Evolutionary conservation across 2,888 invertebrate genomes (phyloP), one percentile per base, ranked within the genome.

Genomic region (Lasioglossum lativentre): DNA sequence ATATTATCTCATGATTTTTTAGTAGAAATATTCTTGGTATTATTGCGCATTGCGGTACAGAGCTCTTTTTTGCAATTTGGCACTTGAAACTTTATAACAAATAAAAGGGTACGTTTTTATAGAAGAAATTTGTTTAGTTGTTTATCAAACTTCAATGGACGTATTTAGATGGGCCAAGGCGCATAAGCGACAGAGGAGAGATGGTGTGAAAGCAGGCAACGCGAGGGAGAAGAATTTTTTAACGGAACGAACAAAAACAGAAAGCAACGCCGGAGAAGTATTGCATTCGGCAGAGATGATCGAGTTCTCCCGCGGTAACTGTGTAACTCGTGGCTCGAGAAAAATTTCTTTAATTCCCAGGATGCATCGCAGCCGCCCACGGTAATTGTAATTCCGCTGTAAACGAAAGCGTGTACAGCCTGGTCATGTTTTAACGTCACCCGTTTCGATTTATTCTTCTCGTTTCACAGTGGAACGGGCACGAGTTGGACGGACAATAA

Each of bases 271-370:
- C 16, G 2, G n/a, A 4, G 6, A 6, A 12, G 8, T 14, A 27
- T 56, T 45, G 52, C 52, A 52, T 80, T 34, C 27, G 77, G 77
- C 77, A n/a, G 56, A 30, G 78, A 70, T 80, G 77, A 80, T 80
- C 77, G 45, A 78, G 70, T 59, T 78, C 78, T 16, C 23, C 70
- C 47, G 14, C 34, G n/a, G 56, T 30, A 59, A 45, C 16, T 1
- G 42, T 76, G 63, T 63, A 66, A 70, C 42, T 56, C 56, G 30
- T 8, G 27, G 10, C 56, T 47, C 38, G 12, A 38, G 47, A 78
- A 63, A 72, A 66, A 78, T 78, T 66, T 38, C 79, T 72, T 72
- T 78, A 78, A 78, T 81, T 81, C 63, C 72, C 72, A 16, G 30
- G 40, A 72, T 81, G 72, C 42, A 78, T 72, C 40, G 63, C 16